These are phyloP conservation scores for Sinonovacula constricta DNA, from an alignment of 1,140 invertebrate genomes.

Conservation along the genomic window DNA sequence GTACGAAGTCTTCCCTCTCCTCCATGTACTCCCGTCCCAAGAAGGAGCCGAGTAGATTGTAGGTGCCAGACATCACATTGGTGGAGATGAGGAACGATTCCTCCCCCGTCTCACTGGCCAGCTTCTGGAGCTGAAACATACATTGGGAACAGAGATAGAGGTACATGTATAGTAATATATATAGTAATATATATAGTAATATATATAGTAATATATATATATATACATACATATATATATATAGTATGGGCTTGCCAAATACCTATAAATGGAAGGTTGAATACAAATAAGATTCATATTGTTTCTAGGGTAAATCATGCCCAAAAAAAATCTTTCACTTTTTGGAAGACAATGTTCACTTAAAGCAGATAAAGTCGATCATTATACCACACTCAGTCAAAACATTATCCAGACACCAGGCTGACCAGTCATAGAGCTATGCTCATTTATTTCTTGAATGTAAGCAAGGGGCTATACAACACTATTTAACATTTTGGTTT, in stretches of 20 bases:
- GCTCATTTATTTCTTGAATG: too few species aligned
- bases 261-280: background rate
- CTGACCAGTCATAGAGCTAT: too few species aligned
- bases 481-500: too few species aligned
- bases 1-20: constrained; percentile 10
- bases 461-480: too few species aligned
- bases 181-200: too few species aligned
- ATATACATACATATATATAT: background rate
- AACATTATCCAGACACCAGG: too few species aligned
- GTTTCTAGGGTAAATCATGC: too few species aligned
- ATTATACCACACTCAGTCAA: too few species aligned
- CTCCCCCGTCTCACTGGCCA: constrained; percentile 38
- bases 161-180: too few species aligned
- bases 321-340: background rate
- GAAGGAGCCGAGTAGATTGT: constrained; percentile 35
- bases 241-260: background rate
- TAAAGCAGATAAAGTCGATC: background rate
- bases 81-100: constrained; percentile 44
- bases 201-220: too few species aligned
- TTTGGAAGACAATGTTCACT: background rate
- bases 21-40: constrained; percentile 43
- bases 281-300: background rate
- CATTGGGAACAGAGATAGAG: too few species aligned
- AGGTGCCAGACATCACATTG: constrained; percentile 41
- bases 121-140: constrained; percentile 39